Evolutionary conservation across 2,888 invertebrate species (phyloP).

Genomic region (Ctenicera cuprea): DNA sequence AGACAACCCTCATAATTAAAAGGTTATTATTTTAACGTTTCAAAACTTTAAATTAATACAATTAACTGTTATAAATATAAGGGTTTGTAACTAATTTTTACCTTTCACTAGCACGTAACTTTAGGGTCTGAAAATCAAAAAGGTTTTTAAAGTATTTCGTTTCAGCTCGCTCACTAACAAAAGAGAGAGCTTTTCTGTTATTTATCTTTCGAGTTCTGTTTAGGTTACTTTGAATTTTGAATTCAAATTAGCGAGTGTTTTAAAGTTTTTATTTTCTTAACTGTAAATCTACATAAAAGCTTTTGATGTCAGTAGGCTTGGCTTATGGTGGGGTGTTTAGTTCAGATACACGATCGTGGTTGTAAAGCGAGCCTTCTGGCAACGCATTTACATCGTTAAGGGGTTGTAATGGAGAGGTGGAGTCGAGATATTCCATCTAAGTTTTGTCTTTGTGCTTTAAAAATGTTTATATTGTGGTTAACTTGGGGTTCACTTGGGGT

Average conservation of each 20-base stretch:
- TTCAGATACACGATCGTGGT: slow-evolving; percentile 63
- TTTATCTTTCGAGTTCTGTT: slow-evolving; percentile 57
- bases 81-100: not conserved
- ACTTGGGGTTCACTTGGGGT: slow-evolving; percentile 46
- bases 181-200: slow-evolving; percentile 44
- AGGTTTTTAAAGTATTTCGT: slow-evolving; percentile 3
- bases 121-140: slow-evolving; percentile 13
- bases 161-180: not conserved
- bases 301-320: slow-evolving; percentile 70
- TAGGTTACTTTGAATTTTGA: slow-evolving; percentile 60
- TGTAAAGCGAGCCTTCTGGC: slow-evolving; percentile 67
- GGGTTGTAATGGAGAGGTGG: slow-evolving; percentile 69
- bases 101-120: not conserved
- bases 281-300: slow-evolving; percentile 71
- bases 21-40: too few species aligned
- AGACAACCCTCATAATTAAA: too few species aligned
- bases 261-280: slow-evolving; percentile 72
- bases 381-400: slow-evolving; percentile 71
- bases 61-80: not conserved
- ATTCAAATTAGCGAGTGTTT: slow-evolving; percentile 69
- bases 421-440: slow-evolving; percentile 70
- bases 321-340: slow-evolving; percentile 67
- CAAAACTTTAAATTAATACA: too few species aligned
- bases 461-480: slow-evolving; percentile 70
- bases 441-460: slow-evolving; percentile 72